These are phyloP conservation scores for Brachylomia viminalis DNA, from an alignment of 2,888 invertebrate species.

Conservation along the genomic window DNA sequence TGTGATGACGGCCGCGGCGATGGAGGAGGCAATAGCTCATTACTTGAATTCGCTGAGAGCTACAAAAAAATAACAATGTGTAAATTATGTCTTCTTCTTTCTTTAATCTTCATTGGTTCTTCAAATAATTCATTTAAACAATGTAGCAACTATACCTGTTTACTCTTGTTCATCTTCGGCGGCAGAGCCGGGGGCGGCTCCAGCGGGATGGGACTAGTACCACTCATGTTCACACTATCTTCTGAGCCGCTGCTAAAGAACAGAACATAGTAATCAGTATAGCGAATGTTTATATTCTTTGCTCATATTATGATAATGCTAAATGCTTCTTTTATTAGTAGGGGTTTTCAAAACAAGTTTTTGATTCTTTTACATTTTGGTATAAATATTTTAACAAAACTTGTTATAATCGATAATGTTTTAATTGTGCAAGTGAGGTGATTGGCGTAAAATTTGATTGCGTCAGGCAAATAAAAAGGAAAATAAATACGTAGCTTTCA, in stretches of 20 bases:
- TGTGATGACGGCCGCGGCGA: slow-evolving; percentile 87
- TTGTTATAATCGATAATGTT: not conserved
- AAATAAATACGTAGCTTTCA: not conserved
- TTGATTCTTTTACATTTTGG: not conserved
- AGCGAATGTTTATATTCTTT: not conserved
- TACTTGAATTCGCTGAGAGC: slow-evolving; percentile 84
- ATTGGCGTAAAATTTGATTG: not conserved
- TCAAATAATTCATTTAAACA: not conserved
- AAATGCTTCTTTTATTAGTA: not conserved
- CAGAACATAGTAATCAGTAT: slow-evolving; percentile 17
- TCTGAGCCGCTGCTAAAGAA: slow-evolving; percentile 83
- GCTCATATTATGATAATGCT: not conserved
- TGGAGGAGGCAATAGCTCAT: slow-evolving; percentile 85
- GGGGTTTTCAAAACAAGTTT: not conserved
- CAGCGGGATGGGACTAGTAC: slow-evolving; percentile 87
- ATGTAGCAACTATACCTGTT: slow-evolving; percentile 76
- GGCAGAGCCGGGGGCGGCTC: slow-evolving; percentile 89
- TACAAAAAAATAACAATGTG: slow-evolving; percentile 51
- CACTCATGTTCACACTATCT: slow-evolving; percentile 86
- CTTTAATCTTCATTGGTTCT: too few relatives aligned
- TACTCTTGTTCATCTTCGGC: slow-evolving; percentile 89
- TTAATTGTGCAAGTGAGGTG: not conserved
- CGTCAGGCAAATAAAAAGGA: not conserved
- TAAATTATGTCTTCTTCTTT: too few relatives aligned
- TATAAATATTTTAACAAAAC: not conserved